Conservation (phyloP, 1,140 invertebrate genomes). For the Dysdera silvatica region DNA sequence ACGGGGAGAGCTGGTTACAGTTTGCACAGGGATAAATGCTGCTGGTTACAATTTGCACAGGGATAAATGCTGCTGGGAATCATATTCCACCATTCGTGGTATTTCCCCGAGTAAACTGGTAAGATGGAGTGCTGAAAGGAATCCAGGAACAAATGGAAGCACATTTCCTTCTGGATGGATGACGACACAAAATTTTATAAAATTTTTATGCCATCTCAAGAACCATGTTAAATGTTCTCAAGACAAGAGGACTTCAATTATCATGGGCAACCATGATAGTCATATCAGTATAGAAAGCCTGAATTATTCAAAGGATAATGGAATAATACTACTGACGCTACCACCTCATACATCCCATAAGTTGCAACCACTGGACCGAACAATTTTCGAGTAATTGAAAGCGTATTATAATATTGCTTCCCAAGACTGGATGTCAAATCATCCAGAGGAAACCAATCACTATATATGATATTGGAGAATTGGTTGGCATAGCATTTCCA, state of each 20-base stretch:
- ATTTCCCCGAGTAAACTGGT: neutral
- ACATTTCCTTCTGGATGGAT: neutral
- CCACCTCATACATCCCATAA: conserved; percentile 46
- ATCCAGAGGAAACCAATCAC: too few relatives aligned
- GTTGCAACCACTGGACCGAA: conserved; percentile 47
- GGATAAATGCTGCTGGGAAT: too few relatives aligned
- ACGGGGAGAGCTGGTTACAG: conserved; percentile 43
- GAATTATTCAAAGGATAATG: conserved; percentile 38
- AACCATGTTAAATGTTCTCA: too few relatives aligned
- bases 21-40: conserved; percentile 19
- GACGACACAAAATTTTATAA: too few relatives aligned
- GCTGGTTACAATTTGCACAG: too few relatives aligned
- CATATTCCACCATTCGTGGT: neutral
- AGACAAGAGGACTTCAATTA: too few relatives aligned
- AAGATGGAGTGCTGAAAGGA: neutral
- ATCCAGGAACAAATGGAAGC: neutral
- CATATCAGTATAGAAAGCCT: conserved; percentile 32
- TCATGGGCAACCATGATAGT: too few relatives aligned
- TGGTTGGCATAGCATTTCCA: too few relatives aligned
- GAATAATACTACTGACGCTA: conserved; percentile 44
- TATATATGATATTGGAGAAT: too few relatives aligned
- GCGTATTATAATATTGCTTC: too few relatives aligned
- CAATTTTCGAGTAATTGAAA: conserved; percentile 46
- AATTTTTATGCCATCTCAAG: too few relatives aligned
- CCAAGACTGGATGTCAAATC: too few relatives aligned